Evolutionary conservation across 2,888 invertebrate species (phyloP), one percentile per base, ranked within the genome.

Genomic region (Acanthosepion pharaonis): DNA sequence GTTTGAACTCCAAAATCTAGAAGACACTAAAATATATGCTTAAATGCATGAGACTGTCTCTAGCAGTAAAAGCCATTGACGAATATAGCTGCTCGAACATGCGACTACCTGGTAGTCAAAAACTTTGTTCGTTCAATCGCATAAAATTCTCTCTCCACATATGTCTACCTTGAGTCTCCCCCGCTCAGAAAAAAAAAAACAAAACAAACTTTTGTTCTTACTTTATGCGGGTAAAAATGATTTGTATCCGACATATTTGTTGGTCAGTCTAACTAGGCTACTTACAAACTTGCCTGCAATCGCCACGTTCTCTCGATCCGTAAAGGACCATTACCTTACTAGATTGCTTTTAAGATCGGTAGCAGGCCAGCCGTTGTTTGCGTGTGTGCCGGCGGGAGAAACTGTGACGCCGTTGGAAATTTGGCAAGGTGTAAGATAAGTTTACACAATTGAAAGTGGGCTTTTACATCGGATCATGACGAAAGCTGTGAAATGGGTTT

Each of bases 241-340:
- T 78, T 3, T 78, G 78, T 78, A 78, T n/a, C 78, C n/a, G 9
- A n/a, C 18, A 78, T 78, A 78, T 78, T 78, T 78, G 78, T 78
- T 78, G 78, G 78, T 78, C 78, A 78, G n/a, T 78, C 78, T 78
- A 78, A 78, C n/a, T 78, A 78, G 78, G 78, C 78, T 78, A n/a
- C 33, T 33, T 78, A 78, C 78, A 78, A 78, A n/a, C 78, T 78
- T 78, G n/a, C 78, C 78, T 78, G 33, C 78, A 33, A 33, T 33
- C 78, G 33, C 78, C 18, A 78, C 33, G 15, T n/a, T 78, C 78
- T 78, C 78, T 33, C 78, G 33, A 78, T 33, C n/a, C n/a, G 33
- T n/a, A 78, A n/a, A 78, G 78, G n/a, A 33, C n/a, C 33, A 11
- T 33, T 15, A 78, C 78, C 78, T 78, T 3, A n/a, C 9, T 33